Conservation (phyloP, 2,797 vertebrate genomes). For the Tolypeutes matacus region DNA sequence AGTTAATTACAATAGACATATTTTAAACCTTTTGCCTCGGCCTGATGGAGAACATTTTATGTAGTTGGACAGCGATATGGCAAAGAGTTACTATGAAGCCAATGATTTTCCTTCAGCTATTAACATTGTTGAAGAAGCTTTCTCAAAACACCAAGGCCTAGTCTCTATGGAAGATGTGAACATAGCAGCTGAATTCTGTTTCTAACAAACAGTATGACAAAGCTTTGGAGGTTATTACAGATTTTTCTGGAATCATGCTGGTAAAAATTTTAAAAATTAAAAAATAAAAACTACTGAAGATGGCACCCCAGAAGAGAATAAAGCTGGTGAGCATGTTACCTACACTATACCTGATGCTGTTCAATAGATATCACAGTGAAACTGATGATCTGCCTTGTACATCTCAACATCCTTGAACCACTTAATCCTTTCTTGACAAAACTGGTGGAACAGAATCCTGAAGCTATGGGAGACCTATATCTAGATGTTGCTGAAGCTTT, state of each 20-base stretch:
- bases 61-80: constrained; percentile 98
- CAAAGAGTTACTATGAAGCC: constrained; percentile 98
- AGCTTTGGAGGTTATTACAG: constrained; percentile 94
- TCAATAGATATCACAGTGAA: constrained; percentile 96
- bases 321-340: constrained; percentile 84
- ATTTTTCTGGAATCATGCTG: constrained; percentile 92
- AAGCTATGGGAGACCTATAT: constrained; percentile 97
- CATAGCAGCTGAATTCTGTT: constrained; percentile 96
- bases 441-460: constrained; percentile 96
- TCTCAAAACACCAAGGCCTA: constrained; percentile 93
- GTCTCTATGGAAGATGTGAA: constrained; percentile 96
- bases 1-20: constrained; percentile 96
- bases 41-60: constrained; percentile 97
- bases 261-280: constrained; percentile 61
- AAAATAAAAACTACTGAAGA: constrained; percentile 82
- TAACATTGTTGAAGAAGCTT: constrained; percentile 95
- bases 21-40: constrained; percentile 94
- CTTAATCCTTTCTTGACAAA: constrained; percentile 92
- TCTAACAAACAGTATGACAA: constrained; percentile 94
- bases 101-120: constrained; percentile 95
- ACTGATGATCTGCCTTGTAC: constrained; percentile 96
- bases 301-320: constrained; percentile 29
- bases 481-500: constrained; percentile 97
- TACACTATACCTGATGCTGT: constrained; percentile 92
- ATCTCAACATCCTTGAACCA: constrained; percentile 92